Evolutionary conservation across 2,113 vertebrate genomes (phyloP), one percentile per base, ranked within the genome.

Genomic region (Calonectris borealis): DNA sequence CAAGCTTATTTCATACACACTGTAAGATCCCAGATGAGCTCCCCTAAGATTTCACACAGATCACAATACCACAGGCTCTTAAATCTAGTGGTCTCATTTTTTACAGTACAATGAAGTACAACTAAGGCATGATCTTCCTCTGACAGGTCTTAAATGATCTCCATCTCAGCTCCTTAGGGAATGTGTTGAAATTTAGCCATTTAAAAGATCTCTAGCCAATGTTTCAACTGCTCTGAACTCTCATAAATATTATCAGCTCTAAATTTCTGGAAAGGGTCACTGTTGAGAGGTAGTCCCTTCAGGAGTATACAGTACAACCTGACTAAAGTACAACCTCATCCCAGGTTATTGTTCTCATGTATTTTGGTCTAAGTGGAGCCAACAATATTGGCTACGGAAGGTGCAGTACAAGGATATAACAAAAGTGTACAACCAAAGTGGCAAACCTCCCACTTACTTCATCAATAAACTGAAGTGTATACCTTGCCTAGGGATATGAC

Each of bases 221-320:
- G 18, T 82, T 92, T 96, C 81, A 93, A 60, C 40, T 79, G 40
- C 72, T 82, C 72, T 64, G 57, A 75, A 95, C 34, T 82, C 77
- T 72, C 62, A 91, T 94, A 95, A 95, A 95, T 96, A 93, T 87
- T 91, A 94, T n/a, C 86, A 77, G 61, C 54, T 77, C 52, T 89
- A 75, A 64, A 89, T 89, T 94, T 93, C 79, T 87, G 81, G 73
- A 90, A 90, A 85, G 40, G 40, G 49, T 91, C 87, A 83, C 62
- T 49, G 31, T 15, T 79, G 82, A 93, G 92, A 93, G 19, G 54
- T 46, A 89, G 66, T 90, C 73, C 86, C 88, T 87, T 85, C 58
- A 91, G 91, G 66, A 91, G 29, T 85, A 86, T 76, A 82, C 8
- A 65, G 31, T 78, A 79, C 69, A 69, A 86, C 18, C 58, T 80